These are phyloP conservation scores for Gortyna flavago DNA, from an alignment of 2,888 invertebrate species.

Conservation along the genomic window DNA sequence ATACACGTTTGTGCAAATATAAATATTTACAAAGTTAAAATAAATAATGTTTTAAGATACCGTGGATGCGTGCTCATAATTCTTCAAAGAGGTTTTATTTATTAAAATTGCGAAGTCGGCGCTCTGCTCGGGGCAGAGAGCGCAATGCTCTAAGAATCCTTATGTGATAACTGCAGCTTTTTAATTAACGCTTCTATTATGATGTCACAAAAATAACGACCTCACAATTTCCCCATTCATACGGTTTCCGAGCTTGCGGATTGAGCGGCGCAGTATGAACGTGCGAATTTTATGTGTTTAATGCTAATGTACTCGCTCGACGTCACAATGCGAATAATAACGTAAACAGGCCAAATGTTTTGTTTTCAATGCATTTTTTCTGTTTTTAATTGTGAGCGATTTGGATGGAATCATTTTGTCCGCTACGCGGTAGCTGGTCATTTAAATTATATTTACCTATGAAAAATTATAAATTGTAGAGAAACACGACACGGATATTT, in stretches of 20 bases:
- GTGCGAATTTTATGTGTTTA: conserved; percentile 62
- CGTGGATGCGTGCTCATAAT: conserved; percentile 1
- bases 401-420: neutral
- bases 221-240: conserved; percentile 73
- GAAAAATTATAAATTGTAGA: neutral
- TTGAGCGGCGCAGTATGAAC: conserved; percentile 54
- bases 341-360: conserved; percentile 38
- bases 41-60: conserved; percentile 2
- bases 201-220: conserved; percentile 76
- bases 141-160: conserved; percentile 72
- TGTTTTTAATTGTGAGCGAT: conserved; percentile 15
- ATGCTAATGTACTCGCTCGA: conserved; percentile 54
- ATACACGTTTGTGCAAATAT: neutral
- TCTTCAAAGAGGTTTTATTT: conserved; percentile 23
- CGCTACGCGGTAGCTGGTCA: neutral
- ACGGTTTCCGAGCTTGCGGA: conserved; percentile 71
- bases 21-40: neutral
- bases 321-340: conserved; percentile 41
- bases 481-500: neutral
- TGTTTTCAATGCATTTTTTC: conserved; percentile 31
- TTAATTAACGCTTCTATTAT: conserved; percentile 83
- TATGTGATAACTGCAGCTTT: conserved; percentile 77
- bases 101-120: conserved; percentile 32
- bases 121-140: conserved; percentile 3
- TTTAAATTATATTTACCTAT: neutral